A percentile compares a stretch with the other conserved stretches of the same genome.
phyloP scores from a whole-genome alignment of 2,888 invertebrate genomes.

The Drosophila quasianomalipes region DNA sequence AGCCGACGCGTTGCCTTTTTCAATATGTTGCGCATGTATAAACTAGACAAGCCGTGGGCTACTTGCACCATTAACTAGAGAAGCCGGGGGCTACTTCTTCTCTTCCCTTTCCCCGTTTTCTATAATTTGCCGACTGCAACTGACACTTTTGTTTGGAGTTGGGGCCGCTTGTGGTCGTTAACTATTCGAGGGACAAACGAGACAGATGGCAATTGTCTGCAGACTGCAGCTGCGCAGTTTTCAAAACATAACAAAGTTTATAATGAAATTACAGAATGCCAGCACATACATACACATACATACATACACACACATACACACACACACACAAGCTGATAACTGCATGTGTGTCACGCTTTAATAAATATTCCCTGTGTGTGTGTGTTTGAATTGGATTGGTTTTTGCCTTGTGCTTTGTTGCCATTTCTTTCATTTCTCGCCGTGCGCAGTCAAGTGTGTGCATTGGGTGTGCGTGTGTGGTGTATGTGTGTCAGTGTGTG shows the following conservation, averaged over 20 bases:
- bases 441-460: conserved; percentile 36
- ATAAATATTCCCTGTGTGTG: conserved; percentile 44
- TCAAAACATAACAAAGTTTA: conserved; percentile 82
- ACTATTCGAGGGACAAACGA: conserved; percentile 29
- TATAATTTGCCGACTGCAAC: conserved; percentile 32
- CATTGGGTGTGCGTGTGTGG: conserved; percentile 30
- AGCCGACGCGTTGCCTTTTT: conserved; percentile 61
- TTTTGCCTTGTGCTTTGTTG: conserved; percentile 53
- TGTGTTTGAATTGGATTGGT: conserved; percentile 56
- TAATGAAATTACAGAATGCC: conserved; percentile 81
- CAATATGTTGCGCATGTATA: conserved; percentile 71
- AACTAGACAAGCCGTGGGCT: conserved; percentile 27
- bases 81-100: background rate
- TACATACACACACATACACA: conserved; percentile 33
- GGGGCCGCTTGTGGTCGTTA: conserved; percentile 42
- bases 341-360: conserved; percentile 26
- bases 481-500: conserved; percentile 12
- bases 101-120: background rate
- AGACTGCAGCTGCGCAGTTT: conserved; percentile 69
- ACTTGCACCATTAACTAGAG: background rate
- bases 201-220: conserved; percentile 41
- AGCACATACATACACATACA: conserved; percentile 31
- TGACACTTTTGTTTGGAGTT: conserved; percentile 51
- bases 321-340: conserved; percentile 27
- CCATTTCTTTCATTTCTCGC: conserved; percentile 49